Percentiles rank a stretch among this genome's conserved stretches.
Conservation (phyloP, 2,113 vertebrate species). For the Saccopteryx bilineata region DNA sequence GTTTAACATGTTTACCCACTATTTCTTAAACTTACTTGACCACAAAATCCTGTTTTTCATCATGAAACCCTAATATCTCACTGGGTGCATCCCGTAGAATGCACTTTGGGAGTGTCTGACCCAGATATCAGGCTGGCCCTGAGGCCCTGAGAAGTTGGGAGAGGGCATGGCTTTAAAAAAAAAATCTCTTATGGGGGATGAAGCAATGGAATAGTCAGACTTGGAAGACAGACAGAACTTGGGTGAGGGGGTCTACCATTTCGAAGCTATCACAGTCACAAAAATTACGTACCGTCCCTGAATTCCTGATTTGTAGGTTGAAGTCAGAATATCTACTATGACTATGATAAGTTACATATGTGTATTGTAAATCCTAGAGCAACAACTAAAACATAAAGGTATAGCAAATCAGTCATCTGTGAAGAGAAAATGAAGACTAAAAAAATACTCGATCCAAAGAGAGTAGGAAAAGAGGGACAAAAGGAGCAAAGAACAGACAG, state of each 20-base stretch:
- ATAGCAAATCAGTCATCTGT: background rate
- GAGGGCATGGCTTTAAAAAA: background rate
- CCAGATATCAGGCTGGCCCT: background rate
- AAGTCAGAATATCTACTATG: background rate
- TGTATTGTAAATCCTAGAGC: background rate
- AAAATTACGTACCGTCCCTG: background rate
- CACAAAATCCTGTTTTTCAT: background rate
- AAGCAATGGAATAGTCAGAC: conserved; percentile 19
- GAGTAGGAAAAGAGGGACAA: background rate
- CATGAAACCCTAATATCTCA: conserved; percentile 11
- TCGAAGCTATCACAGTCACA: background rate
- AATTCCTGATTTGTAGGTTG: conserved; percentile 4
- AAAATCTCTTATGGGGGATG: conserved; percentile 2
- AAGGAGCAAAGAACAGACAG: background rate
- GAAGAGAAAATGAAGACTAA: background rate
- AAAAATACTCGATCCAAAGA: background rate
- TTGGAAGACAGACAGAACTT: background rate
- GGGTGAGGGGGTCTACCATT: background rate
- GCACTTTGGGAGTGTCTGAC: conserved; percentile 22
- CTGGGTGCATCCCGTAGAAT: background rate
- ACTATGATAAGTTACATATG: background rate
- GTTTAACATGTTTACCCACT: background rate
- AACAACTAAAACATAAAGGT: background rate
- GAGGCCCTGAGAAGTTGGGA: background rate
- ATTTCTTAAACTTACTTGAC: background rate